These are phyloP conservation scores for Blastobasis lacticolella DNA, from an alignment of 2,888 invertebrate species.

Conservation along the genomic window DNA sequence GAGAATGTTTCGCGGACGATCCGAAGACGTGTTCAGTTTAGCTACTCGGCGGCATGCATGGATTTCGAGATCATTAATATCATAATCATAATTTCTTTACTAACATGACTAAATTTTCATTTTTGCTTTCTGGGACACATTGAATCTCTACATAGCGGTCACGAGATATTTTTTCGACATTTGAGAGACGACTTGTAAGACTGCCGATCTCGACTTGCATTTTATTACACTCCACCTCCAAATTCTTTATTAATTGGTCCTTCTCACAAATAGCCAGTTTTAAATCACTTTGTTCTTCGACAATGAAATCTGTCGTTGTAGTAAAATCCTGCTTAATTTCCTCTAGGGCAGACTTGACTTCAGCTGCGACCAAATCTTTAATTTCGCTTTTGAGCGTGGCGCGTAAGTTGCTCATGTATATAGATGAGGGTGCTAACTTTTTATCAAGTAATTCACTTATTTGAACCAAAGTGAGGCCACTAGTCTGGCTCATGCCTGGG, in stretches of 20 bases:
- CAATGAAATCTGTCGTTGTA: conserved; percentile 8
- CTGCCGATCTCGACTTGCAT: conserved; percentile 1
- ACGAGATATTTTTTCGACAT: conserved; percentile 9
- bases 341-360: neutral
- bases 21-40: too few species aligned
- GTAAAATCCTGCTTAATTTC: neutral
- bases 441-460: too few species aligned
- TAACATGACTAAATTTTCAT: conserved; percentile 6
- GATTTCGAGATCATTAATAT: neutral
- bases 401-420: neutral
- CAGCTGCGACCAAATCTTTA: neutral
- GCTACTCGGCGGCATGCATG: too few species aligned
- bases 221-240: conserved; percentile 1
- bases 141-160: conserved; percentile 11
- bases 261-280: too few species aligned
- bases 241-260: conserved; percentile 4
- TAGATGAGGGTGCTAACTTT: neutral
- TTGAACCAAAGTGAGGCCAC: too few species aligned
- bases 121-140: conserved; percentile 10
- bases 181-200: conserved; percentile 3
- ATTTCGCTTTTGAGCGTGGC: neutral
- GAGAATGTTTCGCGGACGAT: too few species aligned
- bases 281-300: conserved; percentile 6
- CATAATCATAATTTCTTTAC: conserved; percentile 8
- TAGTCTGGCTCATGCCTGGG: too few species aligned